Evolutionary conservation across 2,888 invertebrate genomes (phyloP).

Genomic region (Cancer borealis): DNA sequence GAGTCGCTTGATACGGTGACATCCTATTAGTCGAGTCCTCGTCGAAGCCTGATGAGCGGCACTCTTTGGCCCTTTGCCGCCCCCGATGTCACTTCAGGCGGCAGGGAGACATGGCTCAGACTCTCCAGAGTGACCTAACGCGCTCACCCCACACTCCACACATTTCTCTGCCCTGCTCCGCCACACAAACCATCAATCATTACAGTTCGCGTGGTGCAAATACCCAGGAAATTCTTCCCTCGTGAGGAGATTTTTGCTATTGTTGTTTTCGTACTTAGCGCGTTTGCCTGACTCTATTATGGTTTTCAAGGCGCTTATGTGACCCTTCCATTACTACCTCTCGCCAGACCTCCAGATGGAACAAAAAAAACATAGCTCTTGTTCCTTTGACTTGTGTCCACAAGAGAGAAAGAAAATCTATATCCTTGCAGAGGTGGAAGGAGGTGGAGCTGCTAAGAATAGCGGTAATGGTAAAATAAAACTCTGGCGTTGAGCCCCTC

Average conservation of each 20-base stretch:
- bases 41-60: slow-evolving; percentile 39
- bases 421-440: not conserved
- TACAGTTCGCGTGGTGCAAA: not conserved
- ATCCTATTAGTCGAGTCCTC: slow-evolving; percentile 60
- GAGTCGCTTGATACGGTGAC: slow-evolving; percentile 27
- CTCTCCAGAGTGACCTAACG: slow-evolving; percentile 63
- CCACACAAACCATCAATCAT: slow-evolving; percentile 40
- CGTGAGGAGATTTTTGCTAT: not conserved
- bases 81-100: slow-evolving; percentile 15
- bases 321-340: slow-evolving; percentile 51
- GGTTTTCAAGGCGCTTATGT: slow-evolving; percentile 41
- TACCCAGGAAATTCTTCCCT: not conserved
- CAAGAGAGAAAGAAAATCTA: not conserved
- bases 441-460: slow-evolving; percentile 25
- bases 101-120: slow-evolving; percentile 49
- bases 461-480: slow-evolving; percentile 46
- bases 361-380: not conserved
- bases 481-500: slow-evolving; percentile 53
- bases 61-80: slow-evolving; percentile 26
- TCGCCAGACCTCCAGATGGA: not conserved
- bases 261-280: not conserved
- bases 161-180: not conserved
- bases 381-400: not conserved
- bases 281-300: slow-evolving; percentile 27
- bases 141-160: slow-evolving; percentile 46